Base-by-base conservation (phyloP, 2,113 vertebrate genomes). In the Strix uralensis region DNA sequence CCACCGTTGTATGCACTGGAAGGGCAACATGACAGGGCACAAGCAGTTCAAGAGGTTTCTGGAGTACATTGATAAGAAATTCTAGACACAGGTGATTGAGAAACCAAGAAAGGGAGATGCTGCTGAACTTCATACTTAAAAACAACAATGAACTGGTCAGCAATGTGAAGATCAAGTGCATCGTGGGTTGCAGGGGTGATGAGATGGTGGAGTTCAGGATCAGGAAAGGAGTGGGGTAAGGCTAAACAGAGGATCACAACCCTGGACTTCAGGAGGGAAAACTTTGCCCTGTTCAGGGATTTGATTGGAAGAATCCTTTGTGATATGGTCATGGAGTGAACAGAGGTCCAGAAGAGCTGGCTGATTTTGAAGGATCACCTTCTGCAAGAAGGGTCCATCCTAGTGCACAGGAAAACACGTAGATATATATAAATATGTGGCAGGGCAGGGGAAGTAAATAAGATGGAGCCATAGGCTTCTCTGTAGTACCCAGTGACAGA, bases 361-460 rank as follows among this genome's bases (percentile, higher is more conserved):
- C 29, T 86, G n/a, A 72, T 82, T 90, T 26, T 23, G 12, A 42
- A 92, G 16, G 25, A 30, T 79, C 7, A 20, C 4, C 13, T 36
- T 13, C 15, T 71, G 4, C 21, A 75, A 72, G 52, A 75, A 22
- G 29, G 23, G 13, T 30, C 7, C 19, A 47, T n/a, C 10, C 26
- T 27, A 15, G 15, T 5, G 30, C 0, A 0, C 15, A 42, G 15
- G 19, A 59, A 59, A 61, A 63, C 14, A 72, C 54, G 13, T 3
- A 36, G 13, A 44, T 46, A 3, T 5, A 38, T 40, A 58, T 13
- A 32, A 80, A 63, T 25, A 30, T 1, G 0, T 65, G 34, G 7
- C 1, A 1, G 38, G 15, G 40, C 11, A 66, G 26, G 9, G 11
- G 10, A 4, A 71, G 5, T 47, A 54, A 71, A 63, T 34, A 80